Conservation (phyloP, 2,888 invertebrate genomes). For the Lissocephala sabroskyi region DNA sequence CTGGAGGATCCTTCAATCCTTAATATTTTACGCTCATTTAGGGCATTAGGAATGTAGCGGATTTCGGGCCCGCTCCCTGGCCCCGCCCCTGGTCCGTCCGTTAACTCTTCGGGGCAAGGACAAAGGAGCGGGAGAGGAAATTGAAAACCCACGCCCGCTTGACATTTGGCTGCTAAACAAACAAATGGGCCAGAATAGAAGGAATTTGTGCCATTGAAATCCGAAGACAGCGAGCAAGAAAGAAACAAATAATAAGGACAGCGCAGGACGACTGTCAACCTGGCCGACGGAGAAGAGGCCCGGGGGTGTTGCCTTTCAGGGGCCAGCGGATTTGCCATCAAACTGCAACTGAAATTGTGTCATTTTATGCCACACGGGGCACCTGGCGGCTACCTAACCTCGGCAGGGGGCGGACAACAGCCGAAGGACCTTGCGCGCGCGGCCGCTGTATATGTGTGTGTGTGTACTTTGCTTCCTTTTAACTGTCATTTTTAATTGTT, state of each 20-base stretch:
- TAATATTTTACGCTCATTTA: conserved; percentile 65
- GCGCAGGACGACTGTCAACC: conserved; percentile 2
- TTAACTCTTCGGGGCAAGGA: conserved; percentile 43
- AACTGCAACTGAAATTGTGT: conserved; percentile 66
- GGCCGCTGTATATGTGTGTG: conserved; percentile 19
- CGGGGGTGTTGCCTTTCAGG: conserved; percentile 60
- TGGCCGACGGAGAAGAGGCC: conserved; percentile 14
- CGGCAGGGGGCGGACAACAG: too few species aligned
- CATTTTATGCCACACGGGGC: conserved; percentile 60
- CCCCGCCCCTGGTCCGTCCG: conserved; percentile 28
- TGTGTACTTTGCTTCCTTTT: conserved; percentile 25
- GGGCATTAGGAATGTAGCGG: conserved; percentile 45
- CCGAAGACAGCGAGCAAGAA: not conserved
- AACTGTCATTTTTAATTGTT: conserved; percentile 57
- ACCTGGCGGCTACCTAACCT: conserved; percentile 24
- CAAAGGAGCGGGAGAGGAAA: conserved; percentile 44
- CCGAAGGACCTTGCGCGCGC: not conserved
- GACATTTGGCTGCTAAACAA: conserved; percentile 60
- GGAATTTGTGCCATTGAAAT: conserved; percentile 7
- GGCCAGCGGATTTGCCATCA: conserved; percentile 30
- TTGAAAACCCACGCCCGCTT: conserved; percentile 53
- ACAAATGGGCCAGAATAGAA: conserved; percentile 33
- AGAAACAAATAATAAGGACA: not conserved
- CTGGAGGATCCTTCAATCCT: conserved; percentile 30
- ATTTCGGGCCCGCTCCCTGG: conserved; percentile 22